These are phyloP conservation scores for Monoplex corrugatus DNA, from an alignment of 2,888 invertebrate genomes.

Conservation along the genomic window DNA sequence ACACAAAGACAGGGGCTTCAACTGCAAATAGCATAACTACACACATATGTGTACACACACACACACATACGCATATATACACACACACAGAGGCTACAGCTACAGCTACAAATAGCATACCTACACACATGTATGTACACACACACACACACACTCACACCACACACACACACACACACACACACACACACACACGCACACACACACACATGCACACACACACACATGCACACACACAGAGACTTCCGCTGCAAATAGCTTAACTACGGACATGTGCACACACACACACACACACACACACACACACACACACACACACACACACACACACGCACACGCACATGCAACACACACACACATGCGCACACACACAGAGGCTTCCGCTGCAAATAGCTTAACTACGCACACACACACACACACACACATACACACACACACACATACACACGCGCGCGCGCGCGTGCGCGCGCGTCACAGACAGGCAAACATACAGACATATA, in stretches of 20 bases:
- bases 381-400: background rate
- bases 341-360: background rate
- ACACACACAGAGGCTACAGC: too few relatives aligned
- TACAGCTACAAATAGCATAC: too few relatives aligned
- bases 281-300: slow-evolving; percentile 1
- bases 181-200: background rate
- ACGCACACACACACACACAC: slow-evolving; percentile 17
- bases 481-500: background rate
- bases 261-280: background rate
- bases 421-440: background rate
- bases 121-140: background rate
- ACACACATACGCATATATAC: too few relatives aligned
- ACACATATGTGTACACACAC: too few relatives aligned
- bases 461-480: background rate
- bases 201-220: background rate
- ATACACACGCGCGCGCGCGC: background rate
- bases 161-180: background rate
- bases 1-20: too few relatives aligned
- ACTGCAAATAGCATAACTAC: too few relatives aligned
- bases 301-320: slow-evolving; percentile 17
- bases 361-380: background rate
- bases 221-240: background rate
- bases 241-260: background rate
- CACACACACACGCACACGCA: slow-evolving; percentile 7
- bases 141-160: background rate